These are phyloP conservation scores for Rhizomys pruinosus DNA, from an alignment of 2,113 vertebrate species.

Conservation along the genomic window DNA sequence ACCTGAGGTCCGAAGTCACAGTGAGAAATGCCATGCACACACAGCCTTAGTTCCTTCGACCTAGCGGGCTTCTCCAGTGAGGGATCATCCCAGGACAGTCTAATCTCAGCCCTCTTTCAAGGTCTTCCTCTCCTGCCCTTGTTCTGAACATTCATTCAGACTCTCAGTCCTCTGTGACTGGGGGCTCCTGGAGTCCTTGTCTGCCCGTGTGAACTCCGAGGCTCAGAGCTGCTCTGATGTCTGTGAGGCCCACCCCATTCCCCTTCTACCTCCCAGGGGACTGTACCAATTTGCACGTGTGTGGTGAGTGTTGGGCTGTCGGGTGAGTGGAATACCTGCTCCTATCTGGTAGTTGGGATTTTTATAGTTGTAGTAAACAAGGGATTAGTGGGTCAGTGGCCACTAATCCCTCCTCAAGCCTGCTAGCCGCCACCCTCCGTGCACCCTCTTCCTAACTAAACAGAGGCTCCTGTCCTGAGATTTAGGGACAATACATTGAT, in stretches of 20 bases:
- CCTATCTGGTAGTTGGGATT: neutral
- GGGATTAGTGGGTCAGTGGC: neutral
- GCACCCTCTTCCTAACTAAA: neutral
- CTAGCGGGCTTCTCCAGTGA: neutral
- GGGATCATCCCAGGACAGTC: no score
- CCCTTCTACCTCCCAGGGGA: neutral
- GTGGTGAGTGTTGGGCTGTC: neutral
- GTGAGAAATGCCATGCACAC: neutral
- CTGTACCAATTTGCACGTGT: neutral
- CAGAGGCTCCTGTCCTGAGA: neutral
- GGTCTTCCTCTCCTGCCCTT: neutral
- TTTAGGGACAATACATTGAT: neutral
- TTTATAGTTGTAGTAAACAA: neutral
- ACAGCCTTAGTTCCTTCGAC: neutral
- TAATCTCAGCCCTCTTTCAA: neutral
- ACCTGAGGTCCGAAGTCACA: neutral
- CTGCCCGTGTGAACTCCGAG: accelerated
- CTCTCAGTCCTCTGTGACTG: no score
- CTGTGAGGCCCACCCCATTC: neutral
- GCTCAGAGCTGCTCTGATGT: neutral
- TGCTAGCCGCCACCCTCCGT: neutral
- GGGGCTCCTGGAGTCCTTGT: neutral
- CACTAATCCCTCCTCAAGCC: neutral
- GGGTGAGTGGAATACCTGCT: neutral
- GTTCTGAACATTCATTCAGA: neutral